Evolutionary conservation across 2,113 vertebrate genomes (phyloP).

Genomic region (Ammodytes marinus): DNA sequence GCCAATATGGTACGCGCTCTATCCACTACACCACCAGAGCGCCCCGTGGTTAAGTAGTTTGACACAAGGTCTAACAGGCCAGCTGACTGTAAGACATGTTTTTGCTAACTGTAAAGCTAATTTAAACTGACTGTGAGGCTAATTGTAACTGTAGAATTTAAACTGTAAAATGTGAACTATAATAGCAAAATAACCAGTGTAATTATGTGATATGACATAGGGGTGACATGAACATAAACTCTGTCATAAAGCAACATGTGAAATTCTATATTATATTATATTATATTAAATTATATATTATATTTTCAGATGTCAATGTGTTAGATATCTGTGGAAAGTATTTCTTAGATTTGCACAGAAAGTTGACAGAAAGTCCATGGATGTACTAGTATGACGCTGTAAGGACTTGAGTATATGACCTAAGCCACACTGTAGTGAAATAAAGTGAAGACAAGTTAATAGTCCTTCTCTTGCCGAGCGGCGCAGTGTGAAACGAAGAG

Average conservation of each 20-base stretch:
- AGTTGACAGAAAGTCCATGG: neutral
- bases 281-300: too few species aligned
- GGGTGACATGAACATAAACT: neutral
- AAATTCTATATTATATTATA: too few species aligned
- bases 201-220: too few species aligned
- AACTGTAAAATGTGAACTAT: too few species aligned
- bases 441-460: conserved; percentile 11
- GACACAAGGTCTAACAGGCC: neutral
- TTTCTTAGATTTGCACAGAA: neutral
- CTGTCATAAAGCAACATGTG: neutral
- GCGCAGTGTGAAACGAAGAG: conserved; percentile 29
- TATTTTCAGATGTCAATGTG: neutral
- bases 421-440: neutral
- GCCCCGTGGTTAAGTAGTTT: neutral
- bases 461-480: conserved; percentile 1
- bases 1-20: too few species aligned
- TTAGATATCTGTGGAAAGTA: neutral
- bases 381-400: neutral
- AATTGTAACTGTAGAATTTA: neutral
- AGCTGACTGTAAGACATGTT: neutral
- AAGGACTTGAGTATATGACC: neutral
- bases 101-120: neutral
- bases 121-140: neutral
- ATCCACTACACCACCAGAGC: too few species aligned
- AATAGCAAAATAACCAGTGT: too few species aligned